Percentiles rank a stretch among this genome's conserved stretches.
These are phyloP conservation scores for Rotaria macrura DNA, from an alignment of 2,888 invertebrate genomes.

Conservation along the genomic window DNA sequence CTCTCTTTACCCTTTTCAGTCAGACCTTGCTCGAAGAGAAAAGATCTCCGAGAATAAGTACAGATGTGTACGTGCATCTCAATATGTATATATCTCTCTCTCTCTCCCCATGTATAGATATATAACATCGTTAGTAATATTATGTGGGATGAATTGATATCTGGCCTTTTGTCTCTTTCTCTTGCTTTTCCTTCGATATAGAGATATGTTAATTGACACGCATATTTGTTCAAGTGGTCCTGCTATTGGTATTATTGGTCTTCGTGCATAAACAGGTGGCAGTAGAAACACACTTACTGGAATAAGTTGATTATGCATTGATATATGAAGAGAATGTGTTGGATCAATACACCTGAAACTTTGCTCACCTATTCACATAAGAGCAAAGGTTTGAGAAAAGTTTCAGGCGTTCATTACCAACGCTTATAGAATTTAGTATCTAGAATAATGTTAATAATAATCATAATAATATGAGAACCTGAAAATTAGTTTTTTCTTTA, in stretches of 20 bases:
- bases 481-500: too few species aligned
- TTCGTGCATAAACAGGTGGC: not conserved
- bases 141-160: not conserved
- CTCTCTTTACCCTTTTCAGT: not conserved
- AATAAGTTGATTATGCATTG: not conserved
- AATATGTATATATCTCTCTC: not conserved
- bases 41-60: not conserved
- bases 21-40: not conserved
- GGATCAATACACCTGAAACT: conserved; percentile 18
- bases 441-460: too few species aligned
- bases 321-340: not conserved
- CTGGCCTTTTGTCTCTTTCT: not conserved
- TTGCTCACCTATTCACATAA: conserved; percentile 15
- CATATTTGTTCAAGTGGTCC: conserved; percentile 5
- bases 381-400: conserved; percentile 21
- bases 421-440: not conserved
- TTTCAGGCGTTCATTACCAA: conserved; percentile 17
- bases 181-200: not conserved
- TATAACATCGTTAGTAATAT: not conserved
- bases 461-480: too few species aligned
- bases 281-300: not conserved
- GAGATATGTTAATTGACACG: conserved; percentile 8
- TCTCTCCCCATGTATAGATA: not conserved
- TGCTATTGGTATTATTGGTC: not conserved
- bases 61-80: not conserved